These are phyloP conservation scores for Iselma pallidipennis DNA, from an alignment of 2,888 invertebrate species.

Conservation along the genomic window DNA sequence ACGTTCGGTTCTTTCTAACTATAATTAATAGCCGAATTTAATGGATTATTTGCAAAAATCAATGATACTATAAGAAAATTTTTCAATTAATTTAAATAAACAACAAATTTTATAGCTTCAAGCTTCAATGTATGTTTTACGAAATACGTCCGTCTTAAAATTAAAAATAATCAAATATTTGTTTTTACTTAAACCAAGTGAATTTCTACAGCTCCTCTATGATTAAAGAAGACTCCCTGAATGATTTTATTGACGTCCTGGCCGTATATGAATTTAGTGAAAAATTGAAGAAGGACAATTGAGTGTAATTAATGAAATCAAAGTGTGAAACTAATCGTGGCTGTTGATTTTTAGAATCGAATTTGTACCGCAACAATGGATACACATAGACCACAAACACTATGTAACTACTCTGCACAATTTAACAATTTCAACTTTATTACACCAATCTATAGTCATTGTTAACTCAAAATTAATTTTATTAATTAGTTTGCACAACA, in stretches of 20 bases:
- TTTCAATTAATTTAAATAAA: too few species aligned
- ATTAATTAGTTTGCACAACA: too few species aligned
- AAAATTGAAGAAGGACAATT: too few species aligned
- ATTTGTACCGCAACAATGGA: slow-evolving; percentile 2
- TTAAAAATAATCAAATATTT: too few species aligned
- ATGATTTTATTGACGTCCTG: too few species aligned
- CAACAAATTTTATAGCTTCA: too few species aligned
- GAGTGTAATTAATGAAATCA: neutral
- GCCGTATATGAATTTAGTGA: too few species aligned
- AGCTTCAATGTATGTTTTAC: too few species aligned
- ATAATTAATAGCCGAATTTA: neutral
- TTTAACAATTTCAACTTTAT: neutral
- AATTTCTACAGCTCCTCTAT: too few species aligned
- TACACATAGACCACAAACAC: neutral
- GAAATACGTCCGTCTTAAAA: too few species aligned
- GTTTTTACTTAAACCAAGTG: too few species aligned
- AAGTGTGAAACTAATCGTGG: neutral
- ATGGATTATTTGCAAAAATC: neutral
- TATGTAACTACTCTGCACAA: neutral
- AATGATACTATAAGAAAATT: neutral
- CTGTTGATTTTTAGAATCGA: slow-evolving; percentile 1
- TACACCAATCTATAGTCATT: neutral
- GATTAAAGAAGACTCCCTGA: too few species aligned
- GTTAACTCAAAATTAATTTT: neutral
- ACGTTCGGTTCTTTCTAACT: neutral